Base-by-base conservation (phyloP, 2,888 invertebrate genomes). In the Drosophila borborema region DNA sequence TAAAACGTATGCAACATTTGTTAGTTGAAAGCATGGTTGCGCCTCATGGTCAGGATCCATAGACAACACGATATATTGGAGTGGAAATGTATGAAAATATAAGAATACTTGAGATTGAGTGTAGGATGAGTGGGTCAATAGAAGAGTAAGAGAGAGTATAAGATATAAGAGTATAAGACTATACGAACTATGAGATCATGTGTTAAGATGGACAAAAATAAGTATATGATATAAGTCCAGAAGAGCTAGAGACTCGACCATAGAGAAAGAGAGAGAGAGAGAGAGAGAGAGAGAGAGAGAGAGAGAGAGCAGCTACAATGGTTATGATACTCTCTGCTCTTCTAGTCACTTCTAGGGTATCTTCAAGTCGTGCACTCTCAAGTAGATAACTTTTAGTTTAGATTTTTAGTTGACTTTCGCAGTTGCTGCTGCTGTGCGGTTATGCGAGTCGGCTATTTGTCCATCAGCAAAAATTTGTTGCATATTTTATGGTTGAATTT, bases 381-480 rank as follows among this genome's bases (percentile, higher is more conserved):
- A 7, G 12, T n/a, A 3, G 12, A 12, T n/a, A 51, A 18, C 7
- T 34, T 6, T 51, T 12, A 12, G 49, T 34, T 34, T 28, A 28
- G 18, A 14, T 36, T 51, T 51, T 51, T 34, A 18, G 1, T 1
- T 51, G 31, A 18, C 34, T 5, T 10, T 31, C n/a, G 28, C 38
- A 36, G 20, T 51, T 61, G 66, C 48, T 51, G 55, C 46, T 45
- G 56, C 59, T 34, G 53, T 68, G 31, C 12, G 31, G 49, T 18
- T 68, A 40, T 54, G 60, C 54, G 20, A 60, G 31, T 78, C 36
- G 56, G 59, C 49, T 70, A 71, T 71, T 48, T 51, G 51, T 51
- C 65, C 71, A 79, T 82, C 73, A 71, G 48, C 68, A 71, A 80
- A 51, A 80, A 82, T 81, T 80, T 73, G 69, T 73, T 82, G 76